Conservation (phyloP, 2,113 vertebrate species). For the Zapus hudsonius region DNA sequence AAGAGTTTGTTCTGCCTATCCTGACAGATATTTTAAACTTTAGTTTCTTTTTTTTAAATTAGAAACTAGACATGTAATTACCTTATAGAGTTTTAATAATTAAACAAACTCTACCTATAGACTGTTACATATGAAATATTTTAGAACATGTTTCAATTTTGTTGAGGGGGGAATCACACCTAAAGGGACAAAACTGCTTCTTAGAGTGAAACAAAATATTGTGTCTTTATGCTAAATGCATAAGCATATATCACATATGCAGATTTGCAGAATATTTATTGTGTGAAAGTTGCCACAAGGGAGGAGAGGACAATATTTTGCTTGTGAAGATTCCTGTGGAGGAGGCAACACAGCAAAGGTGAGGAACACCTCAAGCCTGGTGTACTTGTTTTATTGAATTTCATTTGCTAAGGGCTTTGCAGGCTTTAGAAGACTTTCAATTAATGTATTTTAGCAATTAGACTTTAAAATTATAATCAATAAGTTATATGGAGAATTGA, state of each 20-base stretch:
- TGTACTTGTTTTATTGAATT: slow-evolving; percentile 6
- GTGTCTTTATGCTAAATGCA: neutral
- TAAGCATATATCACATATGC: neutral
- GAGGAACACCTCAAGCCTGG: neutral
- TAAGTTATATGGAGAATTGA: slow-evolving; percentile 1
- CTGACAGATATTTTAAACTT: neutral
- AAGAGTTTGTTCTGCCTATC: neutral
- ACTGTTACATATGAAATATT: neutral
- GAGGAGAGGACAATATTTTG: neutral
- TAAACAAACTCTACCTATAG: neutral
- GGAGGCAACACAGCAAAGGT: neutral
- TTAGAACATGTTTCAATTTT: neutral
- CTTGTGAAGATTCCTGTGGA: neutral
- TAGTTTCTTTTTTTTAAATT: neutral
- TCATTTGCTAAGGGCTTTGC: neutral
- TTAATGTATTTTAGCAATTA: neutral
- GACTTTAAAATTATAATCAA: slow-evolving; percentile 8
- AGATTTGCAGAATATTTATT: neutral
- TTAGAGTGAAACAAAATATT: neutral
- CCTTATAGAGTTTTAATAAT: neutral
- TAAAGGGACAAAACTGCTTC: neutral
- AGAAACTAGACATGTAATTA: neutral
- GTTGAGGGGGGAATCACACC: neutral
- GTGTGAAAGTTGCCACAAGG: neutral
- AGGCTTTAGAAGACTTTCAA: neutral